Conservation (phyloP, 2,888 invertebrate genomes). For the Cheilosia vernalis region DNA sequence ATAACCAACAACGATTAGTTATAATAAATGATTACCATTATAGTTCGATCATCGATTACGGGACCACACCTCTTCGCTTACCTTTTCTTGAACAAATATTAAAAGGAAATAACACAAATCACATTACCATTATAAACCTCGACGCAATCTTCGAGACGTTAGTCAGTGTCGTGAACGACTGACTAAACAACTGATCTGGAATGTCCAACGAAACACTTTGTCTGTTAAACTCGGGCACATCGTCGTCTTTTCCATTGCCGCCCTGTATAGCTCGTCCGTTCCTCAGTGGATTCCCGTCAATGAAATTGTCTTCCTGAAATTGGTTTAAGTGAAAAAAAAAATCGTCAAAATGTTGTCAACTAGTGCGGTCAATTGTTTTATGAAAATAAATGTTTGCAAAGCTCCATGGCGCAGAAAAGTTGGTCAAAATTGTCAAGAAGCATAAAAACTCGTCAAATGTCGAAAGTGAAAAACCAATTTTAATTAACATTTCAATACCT, state of each 20-base stretch:
- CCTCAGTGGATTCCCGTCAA: conserved; percentile 7
- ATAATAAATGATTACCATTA: too few species aligned
- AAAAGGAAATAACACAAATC: conserved; percentile 20
- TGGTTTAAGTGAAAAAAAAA: conserved; percentile 26
- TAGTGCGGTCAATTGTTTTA: neutral
- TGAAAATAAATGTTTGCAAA: conserved; percentile 19
- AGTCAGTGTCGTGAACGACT: conserved; percentile 86
- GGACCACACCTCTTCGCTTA: neutral
- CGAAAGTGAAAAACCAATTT: neutral
- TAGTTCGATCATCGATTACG: too few species aligned
- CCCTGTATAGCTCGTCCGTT: conserved; percentile 30
- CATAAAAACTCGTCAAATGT: neutral
- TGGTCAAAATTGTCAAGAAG: neutral
- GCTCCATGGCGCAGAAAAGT: conserved; percentile 15
- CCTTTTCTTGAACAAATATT: neutral
- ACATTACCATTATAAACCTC: conserved; percentile 85
- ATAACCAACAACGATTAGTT: too few species aligned
- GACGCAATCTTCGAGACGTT: conserved; percentile 86
- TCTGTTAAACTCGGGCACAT: conserved; percentile 84
- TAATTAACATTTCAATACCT: conserved; percentile 36
- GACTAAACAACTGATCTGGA: conserved; percentile 85
- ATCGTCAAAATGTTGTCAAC: conserved; percentile 29
- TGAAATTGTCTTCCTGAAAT: conserved; percentile 51
- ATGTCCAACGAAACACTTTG: conserved; percentile 85
- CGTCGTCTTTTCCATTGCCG: conserved; percentile 80